phyloP scores from a whole-genome alignment of 1,140 invertebrate species.

The Penaeus chinensis region DNA sequence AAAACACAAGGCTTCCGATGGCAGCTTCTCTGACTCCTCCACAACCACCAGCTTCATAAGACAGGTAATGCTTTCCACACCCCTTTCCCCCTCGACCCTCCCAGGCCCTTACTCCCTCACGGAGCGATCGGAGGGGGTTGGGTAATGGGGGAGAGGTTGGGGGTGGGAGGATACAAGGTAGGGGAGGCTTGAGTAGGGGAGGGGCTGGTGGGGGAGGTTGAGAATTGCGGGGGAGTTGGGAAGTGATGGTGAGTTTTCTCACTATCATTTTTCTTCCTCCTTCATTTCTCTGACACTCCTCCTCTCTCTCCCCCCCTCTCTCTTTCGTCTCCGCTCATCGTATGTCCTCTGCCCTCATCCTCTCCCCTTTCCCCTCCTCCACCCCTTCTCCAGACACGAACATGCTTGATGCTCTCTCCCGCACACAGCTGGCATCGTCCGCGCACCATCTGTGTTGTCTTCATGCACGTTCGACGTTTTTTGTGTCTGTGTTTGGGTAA shows the following conservation, averaged over 20 bases:
- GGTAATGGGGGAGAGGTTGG: no score
- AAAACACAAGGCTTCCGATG: constrained; percentile 62
- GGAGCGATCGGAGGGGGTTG: neutral
- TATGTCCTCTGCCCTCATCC: neutral
- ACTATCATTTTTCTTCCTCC: neutral
- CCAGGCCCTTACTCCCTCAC: neutral
- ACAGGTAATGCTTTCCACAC: constrained; percentile 55
- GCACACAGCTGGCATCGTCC: no score
- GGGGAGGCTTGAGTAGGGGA: no score
- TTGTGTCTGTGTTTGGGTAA: constrained; percentile 16
- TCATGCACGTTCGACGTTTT: constrained; percentile 1
- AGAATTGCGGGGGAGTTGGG: no score
- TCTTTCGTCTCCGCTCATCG: neutral
- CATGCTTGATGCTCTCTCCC: no score
- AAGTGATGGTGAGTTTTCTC: no score
- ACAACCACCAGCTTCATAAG: constrained; percentile 63
- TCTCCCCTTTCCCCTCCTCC: neutral
- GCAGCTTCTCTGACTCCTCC: constrained; percentile 61
- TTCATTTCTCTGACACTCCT: neutral
- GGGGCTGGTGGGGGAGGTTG: no score
- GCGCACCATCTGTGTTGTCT: neutral
- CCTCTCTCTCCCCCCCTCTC: neutral
- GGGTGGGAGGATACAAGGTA: no score
- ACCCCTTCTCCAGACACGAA: neutral
- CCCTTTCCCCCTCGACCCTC: neutral